Evolutionary conservation across 2,797 vertebrate species (phyloP), one percentile per base, ranked within the genome.

Genomic region (Amniataba percoides): DNA sequence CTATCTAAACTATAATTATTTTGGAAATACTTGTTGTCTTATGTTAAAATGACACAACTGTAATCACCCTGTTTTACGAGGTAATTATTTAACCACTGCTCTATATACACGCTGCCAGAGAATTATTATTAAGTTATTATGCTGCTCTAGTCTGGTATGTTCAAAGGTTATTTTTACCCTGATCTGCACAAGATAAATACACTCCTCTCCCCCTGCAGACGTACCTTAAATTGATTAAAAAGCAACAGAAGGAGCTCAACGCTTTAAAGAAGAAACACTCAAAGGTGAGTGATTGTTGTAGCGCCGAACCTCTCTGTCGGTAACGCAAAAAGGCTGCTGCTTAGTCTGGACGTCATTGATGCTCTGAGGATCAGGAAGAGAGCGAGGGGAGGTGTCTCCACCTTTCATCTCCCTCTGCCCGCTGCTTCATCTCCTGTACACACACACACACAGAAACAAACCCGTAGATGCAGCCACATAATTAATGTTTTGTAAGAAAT

Each of bases 171-270:
- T 42, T 49, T 9, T 72, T 21, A 46, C 43, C 21, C 12, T 57
- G 49, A 53, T 9, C 48, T 71, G 45, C 14, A 27, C n/a, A 36
- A 51, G 4, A 49, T 48, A 19, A 71, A 31, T 12, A 4, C 39
- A 0, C n/a, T 40, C 71, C 14, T 85, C 46, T 87, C 49, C 48
- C 67, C 36, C 87, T 60, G 83, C 89, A 99, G 98, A 96, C 96
- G 46, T 99, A 97, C 78, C 93, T 99, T 82, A 99, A 99, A 81
- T 93, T 98, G 88, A 93, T 97, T 79, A 99, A 99, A 95, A 99
- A 99, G 81, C 98, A 99, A 61, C 98, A 99, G 91, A 99, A 99
- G 84, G 98, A 99, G 72, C 89, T 99, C 77, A 96, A 87, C 89
- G 60, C 96, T 87, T 94, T 99, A 89, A 99, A 98, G 96, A 99